Base-by-base conservation (phyloP, 2,797 vertebrate genomes). In the Syncerus caffer region DNA sequence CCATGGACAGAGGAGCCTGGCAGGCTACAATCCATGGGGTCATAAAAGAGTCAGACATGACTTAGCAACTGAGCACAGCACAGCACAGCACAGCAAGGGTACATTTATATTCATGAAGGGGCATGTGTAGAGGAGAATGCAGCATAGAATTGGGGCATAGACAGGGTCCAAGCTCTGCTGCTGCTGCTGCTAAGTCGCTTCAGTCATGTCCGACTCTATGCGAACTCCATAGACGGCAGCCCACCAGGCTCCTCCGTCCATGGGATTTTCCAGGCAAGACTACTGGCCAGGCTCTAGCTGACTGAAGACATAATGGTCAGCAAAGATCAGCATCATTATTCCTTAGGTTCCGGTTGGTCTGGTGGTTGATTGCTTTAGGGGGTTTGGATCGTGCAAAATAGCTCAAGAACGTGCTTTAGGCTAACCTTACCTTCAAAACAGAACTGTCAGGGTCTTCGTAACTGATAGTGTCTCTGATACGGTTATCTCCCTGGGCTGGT, bases 141-240 rank as follows among this genome's bases (percentile, higher is more conserved):
- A 38, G 51, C 1, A 1, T 34, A 38, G 51, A 25, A 15, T 0
- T 15, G 21, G 45, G 27, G 58, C 1, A 1, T 14, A 21, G n/a
- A 34, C 51, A 55, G 79, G 21, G n/a, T 25, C 80, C 51, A 83
- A 21, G 51, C 80, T 38, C n/a, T 55, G 45, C 45, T 47, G 45
- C 45, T 47, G 45, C 45, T 47, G 45, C 45, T 47, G 45, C 45
- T 47, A 47, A 47, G 45, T 47, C 45, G 2, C 45, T 47, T 47
- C 45, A 47, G 45, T 47, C 45, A 11, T 47, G 45, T 47, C 45
- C 2, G 45, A 47, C 45, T 47, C 45, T 47, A 10, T 47, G 10
- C 0, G 11, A 11, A 11, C 45, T 47, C 45, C 45, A 47, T 47
- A 47, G 45, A 47, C 10, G 45, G 45, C 45, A 47, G 45, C 45